These are phyloP conservation scores for Polyommatus icarus DNA, from an alignment of 2,888 invertebrate genomes.

Conservation along the genomic window DNA sequence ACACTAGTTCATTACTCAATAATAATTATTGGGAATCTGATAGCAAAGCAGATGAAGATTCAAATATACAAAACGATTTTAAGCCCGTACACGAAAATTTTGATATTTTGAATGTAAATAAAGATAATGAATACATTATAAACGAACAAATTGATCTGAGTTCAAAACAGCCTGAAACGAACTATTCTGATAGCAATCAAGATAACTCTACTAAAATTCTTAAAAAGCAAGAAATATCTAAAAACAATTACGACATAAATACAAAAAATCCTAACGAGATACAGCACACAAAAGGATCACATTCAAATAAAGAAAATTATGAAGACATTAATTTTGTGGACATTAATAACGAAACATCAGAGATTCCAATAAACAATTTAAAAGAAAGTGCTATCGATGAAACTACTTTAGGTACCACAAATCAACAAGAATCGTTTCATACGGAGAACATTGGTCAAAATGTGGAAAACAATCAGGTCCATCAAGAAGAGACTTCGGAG, in stretches of 20 bases:
- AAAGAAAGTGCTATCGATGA: constrained; percentile 26
- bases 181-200: not conserved
- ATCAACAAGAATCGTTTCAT: constrained; percentile 61
- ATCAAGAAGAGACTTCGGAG: constrained; percentile 34
- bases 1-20: not conserved
- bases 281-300: not conserved
- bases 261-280: not conserved
- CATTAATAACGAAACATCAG: not conserved
- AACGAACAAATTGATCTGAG: not conserved
- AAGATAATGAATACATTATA: not conserved
- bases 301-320: constrained; percentile 11
- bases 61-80: not conserved
- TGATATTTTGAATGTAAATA: not conserved
- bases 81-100: not conserved
- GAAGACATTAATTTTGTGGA: not conserved
- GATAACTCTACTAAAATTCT: not conserved
- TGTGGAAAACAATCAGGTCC: constrained; percentile 48
- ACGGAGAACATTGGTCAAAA: constrained; percentile 50
- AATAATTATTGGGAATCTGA: not conserved
- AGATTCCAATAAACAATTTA: not conserved
- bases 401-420: constrained; percentile 48
- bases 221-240: not conserved
- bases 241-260: not conserved
- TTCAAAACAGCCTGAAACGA: not conserved
- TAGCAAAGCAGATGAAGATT: not conserved